Evolutionary conservation across 2,797 vertebrate species (phyloP), one percentile per base, ranked within the genome.

Genomic region (Danio choprae): DNA sequence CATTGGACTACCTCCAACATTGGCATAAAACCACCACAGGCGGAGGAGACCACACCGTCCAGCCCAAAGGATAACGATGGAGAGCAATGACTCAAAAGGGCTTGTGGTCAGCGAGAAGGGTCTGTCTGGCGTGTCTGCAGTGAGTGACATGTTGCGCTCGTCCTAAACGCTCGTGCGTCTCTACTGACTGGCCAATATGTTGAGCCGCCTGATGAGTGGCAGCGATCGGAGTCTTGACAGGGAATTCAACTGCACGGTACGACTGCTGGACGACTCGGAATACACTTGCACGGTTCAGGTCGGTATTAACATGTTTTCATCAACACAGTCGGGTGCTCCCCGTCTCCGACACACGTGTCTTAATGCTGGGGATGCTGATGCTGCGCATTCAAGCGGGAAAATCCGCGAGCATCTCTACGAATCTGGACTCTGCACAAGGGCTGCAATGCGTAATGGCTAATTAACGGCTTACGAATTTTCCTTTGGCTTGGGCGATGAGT

Each of bases 261-360:
- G 96, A 88, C 95, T 98, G 89, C 94, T 98, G 94, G 97, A 98
- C 94, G 97, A 98, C 89, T 96, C 95, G 90, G 97, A 98, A 93
- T 98, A 97, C 94, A 95, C 95, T 92, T 98, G 96, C 94, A 97
- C 95, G 84, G 95, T 98, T 80, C 97, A 98, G 96, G 96, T 98
- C 92, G 94, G 94, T 93, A 56, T 53, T 60, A 53, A 55, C 76
- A 74, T 79, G 62, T 68, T 74, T 69, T 79, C 46, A 67, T 77
- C 41, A 77, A 44, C 20, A 62, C 72, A 18, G 18, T 44, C 40
- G n/a, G 53, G 64, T 55, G 13, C 40, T 40, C 51, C 44, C 56
- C 43, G 74, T 58, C 46, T 53, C 50, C 9, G 74, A 43, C 74
- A 73, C 81, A 76, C 80, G 81, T 82, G 75, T 74, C 20, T 59